Percentiles rank a stretch among this genome's conserved stretches.
Conservation (phyloP, 2,888 invertebrate species). For the Theodoxus fluviatilis region DNA sequence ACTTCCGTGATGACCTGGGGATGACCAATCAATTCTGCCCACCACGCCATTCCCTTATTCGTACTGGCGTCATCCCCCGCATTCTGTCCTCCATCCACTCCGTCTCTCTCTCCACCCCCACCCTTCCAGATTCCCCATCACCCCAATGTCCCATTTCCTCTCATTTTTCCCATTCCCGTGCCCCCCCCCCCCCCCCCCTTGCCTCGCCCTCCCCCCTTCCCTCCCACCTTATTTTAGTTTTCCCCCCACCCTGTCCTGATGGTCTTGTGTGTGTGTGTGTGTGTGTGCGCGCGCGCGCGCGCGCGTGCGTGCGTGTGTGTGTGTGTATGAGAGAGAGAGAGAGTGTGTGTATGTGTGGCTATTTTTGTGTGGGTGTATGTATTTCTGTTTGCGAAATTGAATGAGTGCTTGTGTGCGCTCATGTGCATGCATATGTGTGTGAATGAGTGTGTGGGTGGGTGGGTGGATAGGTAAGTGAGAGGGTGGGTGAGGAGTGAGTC, state of each 20-base stretch:
- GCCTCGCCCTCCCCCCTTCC: neutral
- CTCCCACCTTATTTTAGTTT: neutral
- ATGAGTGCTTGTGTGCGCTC: too few relatives aligned
- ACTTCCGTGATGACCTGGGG: too few relatives aligned
- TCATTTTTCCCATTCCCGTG: neutral
- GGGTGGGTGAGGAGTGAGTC: neutral
- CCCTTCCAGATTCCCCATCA: neutral
- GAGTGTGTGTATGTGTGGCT: conserved; percentile 13
- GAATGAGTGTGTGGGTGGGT: conserved; percentile 1
- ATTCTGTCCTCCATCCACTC: neutral
- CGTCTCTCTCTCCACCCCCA: neutral
- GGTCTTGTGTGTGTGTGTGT: conserved; percentile 7
- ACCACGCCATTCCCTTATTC: too few relatives aligned
- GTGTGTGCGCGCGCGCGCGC: conserved; percentile 1
- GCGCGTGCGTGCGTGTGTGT: neutral
- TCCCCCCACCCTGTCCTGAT: too few relatives aligned
- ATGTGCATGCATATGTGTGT: too few relatives aligned
- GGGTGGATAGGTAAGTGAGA: neutral
- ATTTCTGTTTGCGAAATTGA: too few relatives aligned
- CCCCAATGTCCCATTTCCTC: neutral
- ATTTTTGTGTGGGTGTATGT: conserved; percentile 4
- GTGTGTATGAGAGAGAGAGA: neutral
- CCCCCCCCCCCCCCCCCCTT: neutral
- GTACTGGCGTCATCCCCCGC: neutral
- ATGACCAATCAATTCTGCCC: too few relatives aligned